These are phyloP conservation scores for Dasyornis broadbenti DNA, from an alignment of 2,113 vertebrate species.

Conservation along the genomic window DNA sequence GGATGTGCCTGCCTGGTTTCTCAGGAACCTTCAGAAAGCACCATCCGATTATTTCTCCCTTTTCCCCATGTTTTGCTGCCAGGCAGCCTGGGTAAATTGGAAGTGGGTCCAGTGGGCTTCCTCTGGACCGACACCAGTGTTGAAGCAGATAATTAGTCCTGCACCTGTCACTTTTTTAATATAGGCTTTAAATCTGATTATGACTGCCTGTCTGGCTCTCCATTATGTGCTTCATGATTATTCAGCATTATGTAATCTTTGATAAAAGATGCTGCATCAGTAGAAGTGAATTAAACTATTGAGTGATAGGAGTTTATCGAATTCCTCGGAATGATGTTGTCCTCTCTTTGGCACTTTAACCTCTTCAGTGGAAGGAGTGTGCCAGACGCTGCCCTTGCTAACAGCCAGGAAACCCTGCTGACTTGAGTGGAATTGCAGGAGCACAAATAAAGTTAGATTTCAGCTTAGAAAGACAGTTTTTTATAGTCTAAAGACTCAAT, in stretches of 20 bases:
- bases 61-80: accelerated
- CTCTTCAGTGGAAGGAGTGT: not conserved
- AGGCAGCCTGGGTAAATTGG: not conserved
- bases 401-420: conserved; percentile 46
- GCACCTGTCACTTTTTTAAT: conserved; percentile 43
- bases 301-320: conserved; percentile 57
- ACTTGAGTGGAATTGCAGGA: conserved; percentile 15
- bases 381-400: conserved; percentile 3
- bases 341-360: conserved; percentile 41
- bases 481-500: conserved; percentile 10
- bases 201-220: conserved; percentile 46
- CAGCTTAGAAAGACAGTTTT: conserved; percentile 46
- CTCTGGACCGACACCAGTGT: not conserved
- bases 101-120: not conserved
- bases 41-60: not conserved
- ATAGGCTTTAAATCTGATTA: conserved; percentile 61
- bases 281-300: conserved; percentile 58
- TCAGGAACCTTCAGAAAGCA: not conserved
- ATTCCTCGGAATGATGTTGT: not conserved
- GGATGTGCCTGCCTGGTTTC: not conserved
- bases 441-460: conserved; percentile 43
- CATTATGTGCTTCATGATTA: conserved; percentile 40
- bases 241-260: conserved; percentile 64
- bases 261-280: conserved; percentile 56
- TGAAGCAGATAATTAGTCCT: not conserved